Evolutionary conservation across 2,113 vertebrate species (phyloP), one percentile per base, ranked within the genome.

Genomic region (Cephalopterus ornatus): DNA sequence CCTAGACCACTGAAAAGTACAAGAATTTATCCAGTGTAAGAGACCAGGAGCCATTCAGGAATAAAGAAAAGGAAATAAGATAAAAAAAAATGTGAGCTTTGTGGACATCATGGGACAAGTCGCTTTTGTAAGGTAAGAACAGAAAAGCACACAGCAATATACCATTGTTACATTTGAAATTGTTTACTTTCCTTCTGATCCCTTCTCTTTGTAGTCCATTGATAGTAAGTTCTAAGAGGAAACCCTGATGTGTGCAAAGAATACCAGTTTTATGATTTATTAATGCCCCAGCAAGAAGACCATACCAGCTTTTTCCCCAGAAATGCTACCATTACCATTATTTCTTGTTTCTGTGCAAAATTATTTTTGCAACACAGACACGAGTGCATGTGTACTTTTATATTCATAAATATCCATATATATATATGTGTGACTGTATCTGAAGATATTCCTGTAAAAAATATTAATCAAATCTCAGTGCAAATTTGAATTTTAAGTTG

Each of bases 221-320:
- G 90, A 88, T 75, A 92, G 50, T 13, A 80, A 44, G 61, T 92
- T 94, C 93, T 93, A 86, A 96, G 82, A 78, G 39, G 63, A 49
- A 96, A 86, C 75, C 90, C 93, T 92, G 93, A 94, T 93, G 95
- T 46, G 72, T 94, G 95, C 76, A 91, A 62, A 77, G 75, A 96
- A 82, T 42, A 75, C 15, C 55, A 84, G 75, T 71, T 74, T 65
- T 71, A 96, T 95, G 82, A 91, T 90, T 96, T 97, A 97, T 96
- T 97, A 86, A 97, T 86, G 82, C 42, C 72, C 28, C 67, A 74
- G 88, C 68, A 92, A 92, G 65, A 67, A 10, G 22, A 73, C 68
- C 76, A 84, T 12, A 23, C 4, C n/a, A 42, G 49, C 41, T 76
- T 82, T 53, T 72, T 42, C 67, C 63, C 89, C 42, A 95, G 75